Evolutionary conservation across 92 coral and sea anemone species (phyloP), one percentile per base, ranked within the genome.

Genomic region (Bergia sp.): DNA sequence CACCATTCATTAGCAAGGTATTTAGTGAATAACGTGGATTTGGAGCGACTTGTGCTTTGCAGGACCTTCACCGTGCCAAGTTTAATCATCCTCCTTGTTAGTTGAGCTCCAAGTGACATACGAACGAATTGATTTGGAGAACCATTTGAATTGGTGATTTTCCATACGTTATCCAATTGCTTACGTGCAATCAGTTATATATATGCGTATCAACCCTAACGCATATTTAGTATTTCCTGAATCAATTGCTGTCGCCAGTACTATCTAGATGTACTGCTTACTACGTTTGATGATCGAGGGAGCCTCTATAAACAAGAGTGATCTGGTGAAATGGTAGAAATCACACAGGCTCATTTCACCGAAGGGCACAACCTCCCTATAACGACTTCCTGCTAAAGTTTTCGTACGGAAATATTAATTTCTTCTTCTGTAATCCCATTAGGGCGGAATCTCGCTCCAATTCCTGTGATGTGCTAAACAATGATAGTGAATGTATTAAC

Each of bases 351-450:
- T 50, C 42, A 72, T 53, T 80, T 80, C 72, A 37, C 73, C 57
- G 13, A 37, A 55, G 72, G 85, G 16, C 45, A 16, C 29, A 80
- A 80, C 72, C 77, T 84, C 8, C 6, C 47, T 10, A 43, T 69
- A 84, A 84, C 79, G 64, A 84, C 38, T 84, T 82, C 79, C 87
- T 84, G 67, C 74, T 84, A 47, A 29, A 69, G 79, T 47, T 69
- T 13, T 69, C 15, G 20, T 84, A 45, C 87, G 79, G 87, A 84
- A 84, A 84, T 84, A 84, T 84, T 71, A 44, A 36, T 84, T 84
- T 72, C 87, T 71, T 44, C 78, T 0, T 10, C 53, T 18, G 12
- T 42, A 61, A 82, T 82, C 76, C 58, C 37, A 45, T 64, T 45
- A 82, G 21, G 8, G 64, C 6, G 57, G 39, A 45, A 79, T 79